Conservation (phyloP, 2,113 vertebrate genomes). For the Lophura nycthemera region DNA sequence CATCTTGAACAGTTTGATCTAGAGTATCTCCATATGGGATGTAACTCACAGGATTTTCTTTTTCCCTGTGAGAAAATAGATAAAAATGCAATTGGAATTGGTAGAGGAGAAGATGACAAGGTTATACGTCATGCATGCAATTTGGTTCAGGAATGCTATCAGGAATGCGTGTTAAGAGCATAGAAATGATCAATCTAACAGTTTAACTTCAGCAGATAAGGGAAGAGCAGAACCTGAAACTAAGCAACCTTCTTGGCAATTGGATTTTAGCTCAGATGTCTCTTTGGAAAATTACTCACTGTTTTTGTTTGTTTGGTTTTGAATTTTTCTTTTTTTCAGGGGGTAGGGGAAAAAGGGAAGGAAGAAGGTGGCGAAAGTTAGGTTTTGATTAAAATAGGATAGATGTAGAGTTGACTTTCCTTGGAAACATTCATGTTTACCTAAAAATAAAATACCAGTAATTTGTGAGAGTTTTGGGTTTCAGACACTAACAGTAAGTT, state of each 20-base stretch:
- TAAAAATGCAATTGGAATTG: not conserved
- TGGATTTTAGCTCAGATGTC: not conserved
- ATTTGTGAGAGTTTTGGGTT: not conserved
- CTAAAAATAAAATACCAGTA: not conserved
- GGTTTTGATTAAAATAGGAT: not conserved
- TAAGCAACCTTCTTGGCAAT: not conserved
- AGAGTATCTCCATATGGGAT: not conserved
- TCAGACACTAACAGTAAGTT: not conserved
- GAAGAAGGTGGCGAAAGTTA: not conserved
- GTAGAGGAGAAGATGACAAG: not conserved
- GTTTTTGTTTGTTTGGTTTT: not conserved
- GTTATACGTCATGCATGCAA: not conserved
- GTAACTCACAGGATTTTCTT: constrained; percentile 10
- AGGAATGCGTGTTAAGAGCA: not conserved
- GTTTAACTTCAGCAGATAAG: not conserved
- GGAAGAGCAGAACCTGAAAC: not conserved
- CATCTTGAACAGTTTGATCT: not conserved
- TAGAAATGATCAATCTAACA: not conserved
- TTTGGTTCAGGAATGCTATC: not conserved
- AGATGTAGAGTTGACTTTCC: not conserved
- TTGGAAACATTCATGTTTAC: not conserved
- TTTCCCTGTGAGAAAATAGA: not conserved
- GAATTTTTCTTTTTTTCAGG: not conserved
- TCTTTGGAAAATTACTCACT: not conserved
- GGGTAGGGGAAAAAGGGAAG: not conserved